These are phyloP conservation scores for Cephonodes hylas DNA, from an alignment of 2,888 invertebrate genomes.

Conservation along the genomic window DNA sequence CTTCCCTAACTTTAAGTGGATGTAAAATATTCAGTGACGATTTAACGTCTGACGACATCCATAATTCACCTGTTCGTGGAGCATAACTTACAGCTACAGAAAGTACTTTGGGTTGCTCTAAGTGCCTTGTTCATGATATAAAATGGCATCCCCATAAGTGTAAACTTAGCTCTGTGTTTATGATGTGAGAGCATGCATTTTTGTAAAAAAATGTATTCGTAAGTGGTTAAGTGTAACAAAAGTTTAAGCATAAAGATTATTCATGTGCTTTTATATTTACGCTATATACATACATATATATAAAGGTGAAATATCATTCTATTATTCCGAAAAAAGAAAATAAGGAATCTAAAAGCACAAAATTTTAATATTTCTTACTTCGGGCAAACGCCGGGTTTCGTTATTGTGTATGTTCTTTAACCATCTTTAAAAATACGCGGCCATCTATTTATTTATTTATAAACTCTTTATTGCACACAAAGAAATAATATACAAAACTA, in stretches of 20 bases:
- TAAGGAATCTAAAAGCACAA: no score
- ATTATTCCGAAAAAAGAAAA: no score
- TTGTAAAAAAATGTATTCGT: neutral
- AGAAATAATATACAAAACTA: no score
- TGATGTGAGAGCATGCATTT: constrained; percentile 18
- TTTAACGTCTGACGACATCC: constrained; percentile 55
- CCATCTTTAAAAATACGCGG: no score
- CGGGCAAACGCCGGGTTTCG: no score
- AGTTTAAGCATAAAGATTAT: neutral
- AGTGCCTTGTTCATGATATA: constrained; percentile 18
- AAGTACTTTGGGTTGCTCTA: neutral
- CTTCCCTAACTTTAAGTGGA: constrained; percentile 74
- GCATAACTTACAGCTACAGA: constrained; percentile 24
- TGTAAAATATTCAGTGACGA: constrained; percentile 73
- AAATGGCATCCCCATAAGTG: constrained; percentile 17
- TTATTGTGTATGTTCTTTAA: no score
- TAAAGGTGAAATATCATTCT: no score
- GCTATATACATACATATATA: no score
- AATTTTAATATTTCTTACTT: no score
- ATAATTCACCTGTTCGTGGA: constrained; percentile 32
- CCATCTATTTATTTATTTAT: no score
- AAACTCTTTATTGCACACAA: no score
- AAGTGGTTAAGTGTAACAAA: neutral
- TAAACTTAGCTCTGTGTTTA: constrained; percentile 6
- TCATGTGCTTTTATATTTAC: neutral